Evolutionary conservation across 2,888 invertebrate genomes (phyloP), one percentile per base, ranked within the genome.

Genomic region (Eledona agricola): DNA sequence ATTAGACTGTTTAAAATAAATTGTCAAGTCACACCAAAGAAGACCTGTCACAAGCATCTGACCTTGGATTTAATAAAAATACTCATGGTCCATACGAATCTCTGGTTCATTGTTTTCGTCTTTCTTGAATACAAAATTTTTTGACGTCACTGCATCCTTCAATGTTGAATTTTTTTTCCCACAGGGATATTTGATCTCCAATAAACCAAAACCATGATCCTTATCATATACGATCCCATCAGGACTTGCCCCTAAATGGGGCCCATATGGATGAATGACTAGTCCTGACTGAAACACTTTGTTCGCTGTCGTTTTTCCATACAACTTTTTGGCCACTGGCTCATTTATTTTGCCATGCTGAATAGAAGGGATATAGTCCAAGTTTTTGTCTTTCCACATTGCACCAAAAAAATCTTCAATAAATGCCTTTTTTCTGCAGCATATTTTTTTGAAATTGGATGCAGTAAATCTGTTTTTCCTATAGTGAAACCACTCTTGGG

Each of bases 31-130:
- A 6, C 15, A 13, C 3, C 15, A 32, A 9, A 15, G 9, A 3
- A 32, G 13, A 7, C 32, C 32, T 15, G 12, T 6, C 4, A 32
- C 2, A 15, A 32, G 32, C 32, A 32, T 32, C 7, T 32, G 32
- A 2, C 32, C 32, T n/a, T 32, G 32, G 3, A 32, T n/a, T n/a
- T 32, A 17, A 32, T 4, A 32, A 32, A 15, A 32, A 32, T 32
- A 15, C 3, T 32, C 2, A 23, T 59, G 32, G 3, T 32, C 2
- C 2, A 2, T 6, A 7, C 9, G 6, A 7, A 23, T 7, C 6
- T 23, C 7, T 4, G 23, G 23, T 23, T 2, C 23, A 2, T 4
- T 4, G 9, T 23, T 23, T 23, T 23, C 23, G 9, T 23, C 23
- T 2, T 23, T 23, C 2, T 4, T 2, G 2, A 23, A 2, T 2